Evolutionary conservation across 2,888 invertebrate genomes (phyloP), one percentile per base, ranked within the genome.

Genomic region (Drosophila subsilvestris): DNA sequence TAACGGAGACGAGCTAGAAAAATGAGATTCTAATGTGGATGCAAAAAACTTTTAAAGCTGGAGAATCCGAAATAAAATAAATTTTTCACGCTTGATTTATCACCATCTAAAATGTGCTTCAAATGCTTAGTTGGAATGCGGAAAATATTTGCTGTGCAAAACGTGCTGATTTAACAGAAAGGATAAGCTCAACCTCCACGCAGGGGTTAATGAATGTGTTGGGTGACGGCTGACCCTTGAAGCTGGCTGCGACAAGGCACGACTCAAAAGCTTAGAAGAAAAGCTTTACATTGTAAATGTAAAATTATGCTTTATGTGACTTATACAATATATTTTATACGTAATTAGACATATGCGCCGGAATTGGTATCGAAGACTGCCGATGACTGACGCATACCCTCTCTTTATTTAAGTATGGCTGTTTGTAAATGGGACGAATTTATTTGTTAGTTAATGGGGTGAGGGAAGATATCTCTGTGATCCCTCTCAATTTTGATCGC

Each of bases 11-110:
- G 63, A 68, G 63, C 62, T 51, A 71, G 60, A 57, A 57, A 71
- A 70, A 71, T 44, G 63, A 70, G 71, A 57, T 56, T 49, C 71
- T 71, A 71, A 71, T 71, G 71, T 49, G 72, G 74, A 70, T 74
- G 76, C 74, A 60, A 20, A 63, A 49, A 37, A 37, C 48, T 45
- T 58, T 71, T 58, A 71, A 55, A 63, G 63, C 43, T 25, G 20
- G 42, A 43, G 50, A n/a, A 48, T 17, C 20, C 60, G 14, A 43
- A 56, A 20, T 53, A 45, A 70, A 61, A 55, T 69, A 56, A 17
- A 70, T 51, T 27, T 63, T 70, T 70, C 44, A 49, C 44, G 63
- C 63, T 63, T 70, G 71, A 70, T 63, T 70, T 63, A 62, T 63
- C 62, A 47, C 56, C 65, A 18, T 18, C 65, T 18, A 66, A 66